These are phyloP conservation scores for Orthochromis indermauri DNA, from an alignment of 2,113 vertebrate genomes.

Conservation along the genomic window DNA sequence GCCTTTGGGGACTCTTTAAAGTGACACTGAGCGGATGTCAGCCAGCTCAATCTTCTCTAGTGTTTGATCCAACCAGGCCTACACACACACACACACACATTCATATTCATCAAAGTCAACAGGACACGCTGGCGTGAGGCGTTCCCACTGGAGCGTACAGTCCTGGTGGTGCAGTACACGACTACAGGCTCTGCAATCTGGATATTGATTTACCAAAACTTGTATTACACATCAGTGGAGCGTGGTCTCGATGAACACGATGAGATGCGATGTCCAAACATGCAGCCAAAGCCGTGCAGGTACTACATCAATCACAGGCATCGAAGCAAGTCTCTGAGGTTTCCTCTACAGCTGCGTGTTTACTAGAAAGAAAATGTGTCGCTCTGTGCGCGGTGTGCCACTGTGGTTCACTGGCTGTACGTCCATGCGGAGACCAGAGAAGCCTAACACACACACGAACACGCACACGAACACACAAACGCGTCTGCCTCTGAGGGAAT, in stretches of 20 bases:
- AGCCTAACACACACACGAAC: background rate
- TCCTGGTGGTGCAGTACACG: background rate
- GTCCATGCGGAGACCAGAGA: conserved; percentile 1
- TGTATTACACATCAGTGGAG: conserved; percentile 1
- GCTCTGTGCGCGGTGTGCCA: background rate
- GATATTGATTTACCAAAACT: conserved; percentile 11
- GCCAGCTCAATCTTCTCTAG: background rate
- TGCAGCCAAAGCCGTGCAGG: background rate
- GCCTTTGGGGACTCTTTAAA: background rate
- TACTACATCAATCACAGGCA: background rate
- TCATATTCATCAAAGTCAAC: background rate
- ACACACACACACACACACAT: background rate
- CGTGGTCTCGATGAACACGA: background rate
- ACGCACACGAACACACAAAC: background rate
- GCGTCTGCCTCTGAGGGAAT: background rate
- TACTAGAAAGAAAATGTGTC: background rate
- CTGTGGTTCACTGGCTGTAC: conserved; percentile 17
- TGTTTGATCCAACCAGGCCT: background rate
- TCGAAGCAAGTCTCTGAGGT: background rate
- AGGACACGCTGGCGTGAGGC: background rate
- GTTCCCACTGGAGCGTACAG: background rate
- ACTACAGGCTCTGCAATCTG: background rate
- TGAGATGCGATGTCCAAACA: background rate
- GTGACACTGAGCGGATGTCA: background rate
- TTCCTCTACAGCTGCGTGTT: background rate